Percentiles rank a stretch among this genome's conserved stretches.
These are phyloP conservation scores for Muscina levida DNA, from an alignment of 2,888 invertebrate genomes.

Conservation along the genomic window DNA sequence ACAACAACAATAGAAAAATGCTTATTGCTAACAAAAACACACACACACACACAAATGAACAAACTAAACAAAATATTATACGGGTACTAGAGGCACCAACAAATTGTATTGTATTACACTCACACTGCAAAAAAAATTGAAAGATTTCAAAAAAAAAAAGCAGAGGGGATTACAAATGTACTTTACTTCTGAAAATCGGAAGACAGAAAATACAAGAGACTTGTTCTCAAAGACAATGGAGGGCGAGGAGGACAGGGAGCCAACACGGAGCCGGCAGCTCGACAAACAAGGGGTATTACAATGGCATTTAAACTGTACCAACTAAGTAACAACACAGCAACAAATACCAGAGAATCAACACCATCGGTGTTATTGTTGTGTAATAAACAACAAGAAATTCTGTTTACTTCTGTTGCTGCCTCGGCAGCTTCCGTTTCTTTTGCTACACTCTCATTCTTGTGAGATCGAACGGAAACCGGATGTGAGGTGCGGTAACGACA, in stretches of 20 bases:
- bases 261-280: not conserved
- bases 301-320: constrained; percentile 33
- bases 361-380: constrained; percentile 38
- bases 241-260: not conserved
- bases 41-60: constrained; percentile 4
- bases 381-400: constrained; percentile 44
- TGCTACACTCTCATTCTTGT: too few relatives aligned
- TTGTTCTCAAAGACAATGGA: not conserved
- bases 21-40: constrained; percentile 20
- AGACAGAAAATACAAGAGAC: constrained; percentile 5
- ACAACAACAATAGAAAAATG: not conserved
- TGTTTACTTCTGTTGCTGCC: constrained; percentile 31
- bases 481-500: constrained; percentile 26
- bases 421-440: not conserved
- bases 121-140: not conserved
- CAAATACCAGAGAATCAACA: constrained; percentile 35
- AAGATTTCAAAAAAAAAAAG: not conserved
- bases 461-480: constrained; percentile 31
- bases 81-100: not conserved
- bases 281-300: constrained; percentile 37
- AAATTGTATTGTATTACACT: constrained; percentile 21
- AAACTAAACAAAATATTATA: constrained; percentile 17
- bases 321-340: constrained; percentile 16
- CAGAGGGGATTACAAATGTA: constrained; percentile 38
- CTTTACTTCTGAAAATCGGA: constrained; percentile 24